Evolutionary conservation across 2,797 vertebrate species (phyloP).

Genomic region (Pangasius macronema): DNA sequence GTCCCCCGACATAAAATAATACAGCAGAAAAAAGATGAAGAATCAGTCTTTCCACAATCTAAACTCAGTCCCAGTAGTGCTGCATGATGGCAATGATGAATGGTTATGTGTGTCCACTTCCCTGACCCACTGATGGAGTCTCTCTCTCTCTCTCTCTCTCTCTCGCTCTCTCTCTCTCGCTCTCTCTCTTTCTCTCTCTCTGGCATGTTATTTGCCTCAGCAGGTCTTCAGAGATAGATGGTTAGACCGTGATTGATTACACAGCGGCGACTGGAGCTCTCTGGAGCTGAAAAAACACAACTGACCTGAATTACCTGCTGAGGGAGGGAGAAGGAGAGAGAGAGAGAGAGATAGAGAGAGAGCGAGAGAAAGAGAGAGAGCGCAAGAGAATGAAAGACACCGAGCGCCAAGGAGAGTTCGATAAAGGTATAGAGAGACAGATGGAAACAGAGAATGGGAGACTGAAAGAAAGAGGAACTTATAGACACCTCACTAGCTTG

Average conservation of each 20-base stretch:
- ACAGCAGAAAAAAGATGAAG: constrained; percentile 1
- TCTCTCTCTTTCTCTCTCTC: constrained; percentile 40
- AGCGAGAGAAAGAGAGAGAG: constrained; percentile 42
- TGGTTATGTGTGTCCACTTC: constrained; percentile 31
- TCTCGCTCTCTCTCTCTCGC: constrained; percentile 35
- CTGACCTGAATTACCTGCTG: constrained; percentile 60
- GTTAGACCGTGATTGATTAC: constrained; percentile 71
- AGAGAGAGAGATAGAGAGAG: constrained; percentile 39
- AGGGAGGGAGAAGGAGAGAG: constrained; percentile 34
- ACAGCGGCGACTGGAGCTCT: constrained; percentile 61
- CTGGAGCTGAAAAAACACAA: constrained; percentile 51
- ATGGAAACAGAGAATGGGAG: constrained; percentile 28
- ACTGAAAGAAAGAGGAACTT: neutral
- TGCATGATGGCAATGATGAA: constrained; percentile 35
- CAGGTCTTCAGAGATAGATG: constrained; percentile 71
- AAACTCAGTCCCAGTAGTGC: constrained; percentile 27
- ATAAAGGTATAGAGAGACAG: constrained; percentile 26
- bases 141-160: constrained; percentile 24
- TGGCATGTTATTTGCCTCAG: constrained; percentile 68
- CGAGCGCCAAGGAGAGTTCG: constrained; percentile 12
- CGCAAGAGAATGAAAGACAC: neutral
- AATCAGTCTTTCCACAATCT: constrained; percentile 36
- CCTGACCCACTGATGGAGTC: constrained; percentile 33
- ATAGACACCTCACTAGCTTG: neutral
- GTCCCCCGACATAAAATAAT: constrained; percentile 1